Conservation (phyloP, 2,888 invertebrate species). For the Lasioglossum zephyrum region DNA sequence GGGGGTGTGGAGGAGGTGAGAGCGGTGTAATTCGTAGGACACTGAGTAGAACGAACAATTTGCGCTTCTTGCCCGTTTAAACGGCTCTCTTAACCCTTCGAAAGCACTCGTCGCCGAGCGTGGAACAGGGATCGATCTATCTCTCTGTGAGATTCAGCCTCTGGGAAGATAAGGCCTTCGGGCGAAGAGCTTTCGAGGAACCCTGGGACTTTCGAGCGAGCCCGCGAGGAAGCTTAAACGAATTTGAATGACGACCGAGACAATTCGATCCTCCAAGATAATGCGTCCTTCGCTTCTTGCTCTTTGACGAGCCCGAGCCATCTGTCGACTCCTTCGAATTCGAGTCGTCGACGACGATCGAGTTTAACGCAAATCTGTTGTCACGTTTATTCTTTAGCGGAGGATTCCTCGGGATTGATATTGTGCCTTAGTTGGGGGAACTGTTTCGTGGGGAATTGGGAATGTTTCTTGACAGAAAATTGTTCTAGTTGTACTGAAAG, state of each 20-base stretch:
- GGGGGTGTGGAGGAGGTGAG: conserved; percentile 26
- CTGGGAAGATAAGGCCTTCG: conserved; percentile 53
- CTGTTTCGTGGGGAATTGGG: neutral
- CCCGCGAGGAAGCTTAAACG: conserved; percentile 54
- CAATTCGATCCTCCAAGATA: conserved; percentile 43
- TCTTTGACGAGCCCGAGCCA: conserved; percentile 16
- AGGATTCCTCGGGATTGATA: neutral
- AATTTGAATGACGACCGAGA: conserved; percentile 63
- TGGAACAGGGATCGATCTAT: conserved; percentile 53
- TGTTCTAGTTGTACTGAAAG: neutral
- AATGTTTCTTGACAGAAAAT: neutral
- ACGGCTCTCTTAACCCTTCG: conserved; percentile 53
- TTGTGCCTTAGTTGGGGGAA: neutral
- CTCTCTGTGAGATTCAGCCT: neutral
- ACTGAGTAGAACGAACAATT: conserved; percentile 54
- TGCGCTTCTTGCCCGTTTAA: conserved; percentile 52
- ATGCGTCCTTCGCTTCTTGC: conserved; percentile 44
- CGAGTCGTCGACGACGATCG: neutral
- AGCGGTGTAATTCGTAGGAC: conserved; percentile 21
- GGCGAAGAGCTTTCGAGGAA: conserved; percentile 30
- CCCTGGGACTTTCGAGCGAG: conserved; percentile 16
- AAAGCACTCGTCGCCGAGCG: conserved; percentile 41
- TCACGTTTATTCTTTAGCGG: neutral
- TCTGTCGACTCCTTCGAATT: neutral
- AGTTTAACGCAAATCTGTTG: neutral